Evolutionary conservation across 2,113 vertebrate species (phyloP).

Genomic region (Orycteropus afer): DNA sequence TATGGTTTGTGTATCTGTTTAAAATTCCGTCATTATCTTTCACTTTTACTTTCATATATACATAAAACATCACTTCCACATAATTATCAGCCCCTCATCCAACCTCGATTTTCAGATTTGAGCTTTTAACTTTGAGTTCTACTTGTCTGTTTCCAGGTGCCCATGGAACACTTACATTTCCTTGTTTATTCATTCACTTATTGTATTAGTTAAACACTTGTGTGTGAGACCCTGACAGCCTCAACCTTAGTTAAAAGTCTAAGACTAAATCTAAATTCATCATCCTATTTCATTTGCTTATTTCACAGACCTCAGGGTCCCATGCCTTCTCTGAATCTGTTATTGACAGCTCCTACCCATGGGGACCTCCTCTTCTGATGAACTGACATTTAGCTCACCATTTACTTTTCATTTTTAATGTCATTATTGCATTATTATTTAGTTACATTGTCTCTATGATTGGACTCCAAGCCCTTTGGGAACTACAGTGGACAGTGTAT

Average conservation of each 20-base stretch:
- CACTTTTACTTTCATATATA: not conserved
- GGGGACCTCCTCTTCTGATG: not conserved
- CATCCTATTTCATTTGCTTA: not conserved
- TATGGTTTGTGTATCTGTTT: not conserved
- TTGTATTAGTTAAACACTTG: not conserved
- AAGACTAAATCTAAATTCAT: conserved; percentile 20
- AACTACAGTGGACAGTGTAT: not conserved
- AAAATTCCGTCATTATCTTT: not conserved
- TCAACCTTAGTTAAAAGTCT: not conserved
- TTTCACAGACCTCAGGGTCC: not conserved
- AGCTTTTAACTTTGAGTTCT: not conserved
- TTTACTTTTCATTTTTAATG: conserved; percentile 17
- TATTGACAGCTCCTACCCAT: not conserved
- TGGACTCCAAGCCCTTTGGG: not conserved
- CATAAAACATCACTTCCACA: not conserved
- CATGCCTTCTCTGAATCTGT: not conserved
- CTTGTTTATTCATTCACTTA: not conserved
- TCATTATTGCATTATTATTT: conserved; percentile 9
- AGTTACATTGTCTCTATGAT: not conserved
- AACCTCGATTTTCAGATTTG: not conserved
- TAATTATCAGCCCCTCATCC: not conserved
- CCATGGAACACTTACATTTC: not conserved
- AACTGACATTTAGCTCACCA: conserved; percentile 8
- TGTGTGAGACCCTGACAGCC: not conserved
- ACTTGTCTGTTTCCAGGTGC: not conserved